phyloP scores from a whole-genome alignment of 2,113 vertebrate genomes.

The Zosterops lateralis region DNA sequence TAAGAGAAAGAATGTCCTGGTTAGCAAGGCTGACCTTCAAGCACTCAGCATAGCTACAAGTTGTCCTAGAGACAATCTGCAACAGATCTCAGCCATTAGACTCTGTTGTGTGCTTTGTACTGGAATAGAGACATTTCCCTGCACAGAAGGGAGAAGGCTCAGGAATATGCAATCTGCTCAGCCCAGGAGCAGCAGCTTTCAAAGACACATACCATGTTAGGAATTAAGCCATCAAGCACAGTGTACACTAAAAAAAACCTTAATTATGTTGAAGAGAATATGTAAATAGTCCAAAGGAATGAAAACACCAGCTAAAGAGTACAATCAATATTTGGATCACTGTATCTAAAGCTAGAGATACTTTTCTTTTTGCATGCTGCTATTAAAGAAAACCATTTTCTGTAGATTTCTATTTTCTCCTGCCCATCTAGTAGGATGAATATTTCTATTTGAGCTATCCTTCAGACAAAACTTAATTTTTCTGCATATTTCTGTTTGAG shows the following conservation, averaged over 20 bases:
- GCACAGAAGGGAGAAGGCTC: neutral
- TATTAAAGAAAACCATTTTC: neutral
- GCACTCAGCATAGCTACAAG: neutral
- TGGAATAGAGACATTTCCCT: neutral
- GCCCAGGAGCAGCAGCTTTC: neutral
- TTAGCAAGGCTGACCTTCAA: neutral
- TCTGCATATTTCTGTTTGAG: neutral
- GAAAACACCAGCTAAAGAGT: neutral
- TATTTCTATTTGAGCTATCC: neutral
- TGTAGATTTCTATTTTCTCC: neutral
- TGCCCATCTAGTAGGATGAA: neutral
- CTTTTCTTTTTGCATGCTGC: neutral
- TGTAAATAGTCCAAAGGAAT: slow-evolving; percentile 1
- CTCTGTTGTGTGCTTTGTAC: neutral
- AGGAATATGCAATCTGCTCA: neutral
- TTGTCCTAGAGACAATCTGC: neutral
- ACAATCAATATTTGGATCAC: neutral
- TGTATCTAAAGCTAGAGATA: neutral
- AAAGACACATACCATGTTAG: neutral
- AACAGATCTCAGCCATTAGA: neutral
- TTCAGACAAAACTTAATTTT: neutral
- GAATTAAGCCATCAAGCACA: neutral
- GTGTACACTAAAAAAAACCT: neutral
- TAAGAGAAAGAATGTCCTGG: neutral
- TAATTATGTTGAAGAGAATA: neutral